Conservation (phyloP, 2,888 invertebrate genomes). For the Rhingia campestris region DNA sequence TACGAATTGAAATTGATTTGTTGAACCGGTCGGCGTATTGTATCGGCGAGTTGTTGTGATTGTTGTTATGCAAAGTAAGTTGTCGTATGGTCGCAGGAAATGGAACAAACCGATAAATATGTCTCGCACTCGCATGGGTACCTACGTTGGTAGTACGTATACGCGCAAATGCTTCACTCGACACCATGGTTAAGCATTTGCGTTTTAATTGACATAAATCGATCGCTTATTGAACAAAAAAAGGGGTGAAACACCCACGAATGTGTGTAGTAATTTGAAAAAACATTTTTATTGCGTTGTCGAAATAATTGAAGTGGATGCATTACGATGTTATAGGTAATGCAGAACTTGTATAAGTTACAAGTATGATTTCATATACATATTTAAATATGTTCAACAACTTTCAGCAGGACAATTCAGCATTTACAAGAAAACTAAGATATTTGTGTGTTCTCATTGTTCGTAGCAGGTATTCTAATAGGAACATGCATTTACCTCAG, state of each 20-base stretch:
- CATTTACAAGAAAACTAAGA: too few relatives aligned
- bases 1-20: conserved; percentile 67
- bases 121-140: conserved; percentile 12
- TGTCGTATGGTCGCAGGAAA: conserved; percentile 41
- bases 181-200: conserved; percentile 63
- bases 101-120: conserved; percentile 27
- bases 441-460: too few relatives aligned
- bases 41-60: conserved; percentile 26
- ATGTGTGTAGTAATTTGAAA: conserved; percentile 19
- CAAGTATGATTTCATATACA: too few relatives aligned
- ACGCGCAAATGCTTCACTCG: conserved; percentile 37
- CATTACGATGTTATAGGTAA: too few relatives aligned
- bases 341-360: too few relatives aligned
- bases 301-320: neutral
- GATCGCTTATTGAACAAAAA: conserved; percentile 53
- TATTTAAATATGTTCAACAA: too few relatives aligned
- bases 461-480: too few relatives aligned
- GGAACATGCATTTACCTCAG: too few relatives aligned
- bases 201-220: conserved; percentile 69
- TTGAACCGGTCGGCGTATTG: conserved; percentile 53
- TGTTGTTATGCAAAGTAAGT: conserved; percentile 60
- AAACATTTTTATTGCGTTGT: conserved; percentile 3
- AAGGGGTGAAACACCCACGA: conserved; percentile 31
- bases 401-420: too few relatives aligned
- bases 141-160: neutral